Percentiles rank a stretch among this genome's conserved stretches.
Conservation (phyloP, 2,797 vertebrate species). For the Pseudochaenichthys georgianus region DNA sequence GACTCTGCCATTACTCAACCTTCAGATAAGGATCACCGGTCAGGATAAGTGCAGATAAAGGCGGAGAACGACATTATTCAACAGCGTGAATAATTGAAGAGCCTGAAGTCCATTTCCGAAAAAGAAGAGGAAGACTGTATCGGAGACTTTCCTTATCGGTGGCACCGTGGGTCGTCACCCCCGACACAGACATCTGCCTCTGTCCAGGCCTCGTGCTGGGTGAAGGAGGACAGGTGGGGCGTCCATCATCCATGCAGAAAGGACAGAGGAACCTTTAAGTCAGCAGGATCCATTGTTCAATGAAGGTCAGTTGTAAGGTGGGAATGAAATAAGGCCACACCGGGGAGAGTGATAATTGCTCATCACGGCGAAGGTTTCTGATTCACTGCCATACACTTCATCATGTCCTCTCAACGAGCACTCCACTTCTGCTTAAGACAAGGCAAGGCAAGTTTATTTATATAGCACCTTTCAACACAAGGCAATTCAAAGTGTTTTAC, state of each 20-base stretch:
- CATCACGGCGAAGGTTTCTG: slow-evolving; percentile 73
- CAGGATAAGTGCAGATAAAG: slow-evolving; percentile 61
- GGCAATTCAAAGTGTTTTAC: too few species aligned
- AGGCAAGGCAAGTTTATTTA: too few species aligned
- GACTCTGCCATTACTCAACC: slow-evolving; percentile 67
- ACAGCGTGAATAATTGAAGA: slow-evolving; percentile 71
- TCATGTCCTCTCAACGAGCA: slow-evolving; percentile 37
- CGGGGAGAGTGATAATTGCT: slow-evolving; percentile 71
- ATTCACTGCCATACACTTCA: slow-evolving; percentile 69
- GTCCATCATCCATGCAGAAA: slow-evolving; percentile 76
- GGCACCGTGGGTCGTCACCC: slow-evolving; percentile 14
- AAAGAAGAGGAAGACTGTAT: slow-evolving; percentile 19
- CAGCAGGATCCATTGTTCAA: slow-evolving; percentile 80
- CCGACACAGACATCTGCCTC: slow-evolving; percentile 40
- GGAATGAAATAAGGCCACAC: slow-evolving; percentile 84
- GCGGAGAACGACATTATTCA: slow-evolving; percentile 55
- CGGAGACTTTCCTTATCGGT: slow-evolving; percentile 29
- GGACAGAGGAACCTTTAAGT: slow-evolving; percentile 82
- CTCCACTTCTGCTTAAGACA: slow-evolving; percentile 35
- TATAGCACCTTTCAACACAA: too few species aligned
- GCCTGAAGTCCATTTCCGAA: slow-evolving; percentile 42
- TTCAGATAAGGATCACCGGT: slow-evolving; percentile 66
- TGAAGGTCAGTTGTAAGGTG: slow-evolving; percentile 83
- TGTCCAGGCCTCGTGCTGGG: slow-evolving; percentile 30
- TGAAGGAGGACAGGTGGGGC: slow-evolving; percentile 61